Evolutionary conservation across 1,140 invertebrate genomes (phyloP).

Genomic region (Cheumatopsyche charites): DNA sequence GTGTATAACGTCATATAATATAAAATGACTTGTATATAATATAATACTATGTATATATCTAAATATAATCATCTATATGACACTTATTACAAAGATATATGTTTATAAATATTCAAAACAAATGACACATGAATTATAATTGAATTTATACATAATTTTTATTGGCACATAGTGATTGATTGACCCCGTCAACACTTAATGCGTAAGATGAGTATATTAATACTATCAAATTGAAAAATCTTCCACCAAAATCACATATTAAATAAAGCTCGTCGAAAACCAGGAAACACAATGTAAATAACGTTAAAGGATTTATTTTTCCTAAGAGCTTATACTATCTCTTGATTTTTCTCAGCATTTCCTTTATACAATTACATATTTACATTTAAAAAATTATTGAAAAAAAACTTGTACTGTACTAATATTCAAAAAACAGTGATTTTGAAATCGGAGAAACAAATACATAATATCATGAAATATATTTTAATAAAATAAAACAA

Average conservation of each 20-base stretch:
- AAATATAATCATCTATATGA: conserved; percentile 43
- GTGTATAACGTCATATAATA: conserved; percentile 49
- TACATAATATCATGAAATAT: no score
- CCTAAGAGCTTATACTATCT: no score
- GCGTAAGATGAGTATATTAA: conserved; percentile 19
- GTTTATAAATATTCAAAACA: conserved; percentile 45
- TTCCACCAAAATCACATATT: conserved; percentile 13
- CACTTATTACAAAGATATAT: conserved; percentile 42
- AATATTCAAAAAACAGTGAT: no score
- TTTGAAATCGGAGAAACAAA: no score
- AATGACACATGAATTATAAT: conserved; percentile 48
- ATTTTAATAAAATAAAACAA: neutral
- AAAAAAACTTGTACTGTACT: no score
- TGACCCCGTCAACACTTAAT: conserved; percentile 24
- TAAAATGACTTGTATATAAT: conserved; percentile 49
- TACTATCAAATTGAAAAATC: conserved; percentile 1
- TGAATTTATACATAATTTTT: conserved; percentile 28
- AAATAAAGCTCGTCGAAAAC: conserved; percentile 11
- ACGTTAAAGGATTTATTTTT: neutral
- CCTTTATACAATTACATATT: no score
- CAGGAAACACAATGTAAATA: neutral
- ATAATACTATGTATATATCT: conserved; percentile 47
- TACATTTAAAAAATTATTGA: no score
- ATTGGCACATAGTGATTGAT: conserved; percentile 35
- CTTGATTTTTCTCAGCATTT: no score